These are phyloP conservation scores for Drosophila quadrilineata DNA, from an alignment of 1,140 invertebrate species.

Conservation along the genomic window DNA sequence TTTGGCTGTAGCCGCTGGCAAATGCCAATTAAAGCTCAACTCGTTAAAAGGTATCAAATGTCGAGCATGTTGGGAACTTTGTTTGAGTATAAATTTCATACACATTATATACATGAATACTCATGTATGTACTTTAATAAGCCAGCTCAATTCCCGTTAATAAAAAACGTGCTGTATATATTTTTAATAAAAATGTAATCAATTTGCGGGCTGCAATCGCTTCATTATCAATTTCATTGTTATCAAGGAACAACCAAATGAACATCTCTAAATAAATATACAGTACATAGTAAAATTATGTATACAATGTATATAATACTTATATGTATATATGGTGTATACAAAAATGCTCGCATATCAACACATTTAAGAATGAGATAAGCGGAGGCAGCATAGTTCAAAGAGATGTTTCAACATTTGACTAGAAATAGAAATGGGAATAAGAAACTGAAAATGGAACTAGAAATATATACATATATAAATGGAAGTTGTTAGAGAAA, in stretches of 20 bases:
- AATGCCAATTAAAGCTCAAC: slow-evolving; percentile 7
- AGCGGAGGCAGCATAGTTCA: too few species aligned
- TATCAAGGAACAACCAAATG: slow-evolving; percentile 18
- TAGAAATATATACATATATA: too few species aligned
- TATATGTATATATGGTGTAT: too few species aligned
- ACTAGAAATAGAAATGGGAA: too few species aligned
- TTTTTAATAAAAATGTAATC: slow-evolving; percentile 26
- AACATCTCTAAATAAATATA: slow-evolving; percentile 1
- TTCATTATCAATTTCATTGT: slow-evolving; percentile 40
- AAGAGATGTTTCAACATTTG: too few species aligned
- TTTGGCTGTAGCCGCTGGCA: not conserved
- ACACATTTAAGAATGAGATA: too few species aligned
- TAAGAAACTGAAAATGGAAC: too few species aligned
- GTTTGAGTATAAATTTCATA: too few species aligned
- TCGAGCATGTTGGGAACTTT: not conserved
- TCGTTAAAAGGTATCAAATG: slow-evolving; percentile 8
- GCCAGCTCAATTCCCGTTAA: too few species aligned
- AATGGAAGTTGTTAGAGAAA: too few species aligned
- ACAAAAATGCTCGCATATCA: too few species aligned
- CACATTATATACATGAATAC: not conserved
- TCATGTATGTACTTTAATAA: not conserved
- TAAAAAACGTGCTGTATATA: not conserved
- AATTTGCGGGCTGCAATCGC: slow-evolving; percentile 21
- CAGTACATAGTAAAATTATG: not conserved
- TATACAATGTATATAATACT: not conserved